These are phyloP conservation scores for Timema cristinae DNA, from an alignment of 2,888 invertebrate species.

Conservation along the genomic window DNA sequence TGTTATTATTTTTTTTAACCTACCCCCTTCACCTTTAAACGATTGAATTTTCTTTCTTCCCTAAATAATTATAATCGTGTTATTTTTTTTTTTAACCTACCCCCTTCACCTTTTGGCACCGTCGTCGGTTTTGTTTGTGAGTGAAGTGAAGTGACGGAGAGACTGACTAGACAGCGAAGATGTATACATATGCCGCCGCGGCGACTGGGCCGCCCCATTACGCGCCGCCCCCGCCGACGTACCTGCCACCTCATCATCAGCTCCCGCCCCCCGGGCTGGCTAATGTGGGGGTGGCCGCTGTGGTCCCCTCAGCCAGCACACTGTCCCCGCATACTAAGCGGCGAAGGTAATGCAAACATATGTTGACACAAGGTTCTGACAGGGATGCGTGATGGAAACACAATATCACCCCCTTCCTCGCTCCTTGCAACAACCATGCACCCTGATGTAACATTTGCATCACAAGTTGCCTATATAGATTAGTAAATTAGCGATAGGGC, in stretches of 20 bases:
- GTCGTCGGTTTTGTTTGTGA: too few species aligned
- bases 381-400: background rate
- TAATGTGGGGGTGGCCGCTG: slow-evolving; percentile 35
- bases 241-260: slow-evolving; percentile 38
- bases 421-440: background rate
- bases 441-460: too few species aligned
- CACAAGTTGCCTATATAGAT: too few species aligned
- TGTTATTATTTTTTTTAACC: too few species aligned
- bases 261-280: slow-evolving; percentile 42
- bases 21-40: too few species aligned
- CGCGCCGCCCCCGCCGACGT: slow-evolving; percentile 48
- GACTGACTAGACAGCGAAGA: slow-evolving; percentile 34
- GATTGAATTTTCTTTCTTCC: too few species aligned
- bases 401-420: background rate
- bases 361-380: background rate
- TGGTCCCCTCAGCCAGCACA: slow-evolving; percentile 34
- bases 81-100: too few species aligned
- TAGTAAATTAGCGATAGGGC: too few species aligned
- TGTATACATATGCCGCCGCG: slow-evolving; percentile 48
- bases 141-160: too few species aligned
- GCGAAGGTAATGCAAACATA: slow-evolving; percentile 42
- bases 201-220: slow-evolving; percentile 41
- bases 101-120: too few species aligned
- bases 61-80: too few species aligned
- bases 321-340: slow-evolving; percentile 48